Evolutionary conservation across 2,113 vertebrate genomes (phyloP).

Genomic region (Ia io): DNA sequence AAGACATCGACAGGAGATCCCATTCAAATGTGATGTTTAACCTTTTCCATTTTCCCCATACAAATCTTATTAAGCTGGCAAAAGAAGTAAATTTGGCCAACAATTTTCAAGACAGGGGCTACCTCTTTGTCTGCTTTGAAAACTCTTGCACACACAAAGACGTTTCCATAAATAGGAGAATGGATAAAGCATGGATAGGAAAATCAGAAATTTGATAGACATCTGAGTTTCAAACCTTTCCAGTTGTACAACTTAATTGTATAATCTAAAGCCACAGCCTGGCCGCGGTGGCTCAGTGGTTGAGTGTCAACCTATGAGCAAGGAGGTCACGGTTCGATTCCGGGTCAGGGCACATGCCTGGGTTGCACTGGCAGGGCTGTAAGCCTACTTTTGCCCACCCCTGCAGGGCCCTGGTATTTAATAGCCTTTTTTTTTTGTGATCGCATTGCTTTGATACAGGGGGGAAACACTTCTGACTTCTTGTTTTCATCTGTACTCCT

Average conservation of each 20-base stretch:
- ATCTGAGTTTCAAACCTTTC: neutral
- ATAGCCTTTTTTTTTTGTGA: neutral
- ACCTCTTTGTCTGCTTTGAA: conserved; percentile 29
- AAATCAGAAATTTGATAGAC: neutral
- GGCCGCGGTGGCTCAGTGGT: too few relatives aligned
- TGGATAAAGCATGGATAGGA: neutral
- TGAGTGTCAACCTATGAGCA: too few relatives aligned
- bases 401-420: too few relatives aligned
- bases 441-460: neutral
- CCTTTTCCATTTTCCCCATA: neutral
- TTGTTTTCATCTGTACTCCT: neutral
- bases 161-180: neutral
- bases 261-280: neutral
- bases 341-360: too few relatives aligned
- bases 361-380: too few relatives aligned
- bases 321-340: too few relatives aligned
- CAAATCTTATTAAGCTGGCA: conserved; percentile 5
- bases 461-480: neutral
- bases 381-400: neutral
- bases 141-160: neutral
- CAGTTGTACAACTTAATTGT: neutral
- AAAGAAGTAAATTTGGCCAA: conserved; percentile 39
- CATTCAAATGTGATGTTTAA: conserved; percentile 30
- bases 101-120: neutral
- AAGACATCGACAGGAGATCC: conserved; percentile 26